phyloP scores from a whole-genome alignment of 2,113 vertebrate species.

The Paralichthys olivaceus region DNA sequence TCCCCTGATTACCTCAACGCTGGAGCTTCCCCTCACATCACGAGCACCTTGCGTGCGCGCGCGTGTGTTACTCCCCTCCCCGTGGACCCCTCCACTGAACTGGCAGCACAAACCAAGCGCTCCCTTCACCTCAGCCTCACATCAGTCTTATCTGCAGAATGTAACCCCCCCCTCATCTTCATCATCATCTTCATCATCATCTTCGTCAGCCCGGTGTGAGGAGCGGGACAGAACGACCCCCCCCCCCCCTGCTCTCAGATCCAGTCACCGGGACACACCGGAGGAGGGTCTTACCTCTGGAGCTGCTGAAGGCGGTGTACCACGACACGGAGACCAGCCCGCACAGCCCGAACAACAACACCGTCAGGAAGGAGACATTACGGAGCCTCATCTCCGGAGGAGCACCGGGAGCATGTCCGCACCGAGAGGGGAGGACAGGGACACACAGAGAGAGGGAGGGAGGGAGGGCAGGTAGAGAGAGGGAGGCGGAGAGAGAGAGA shows the following conservation, averaged over 20 bases:
- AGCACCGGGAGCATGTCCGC: constrained; percentile 79
- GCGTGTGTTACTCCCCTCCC: not conserved
- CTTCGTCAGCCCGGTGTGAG: not conserved
- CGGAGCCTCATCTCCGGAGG: constrained; percentile 91
- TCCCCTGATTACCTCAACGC: not conserved
- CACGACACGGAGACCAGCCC: constrained; percentile 95
- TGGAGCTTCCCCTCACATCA: not conserved
- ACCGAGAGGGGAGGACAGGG: constrained; percentile 66
- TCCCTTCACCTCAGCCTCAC: constrained; percentile 35
- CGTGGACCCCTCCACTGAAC: not conserved
- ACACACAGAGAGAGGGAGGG: constrained; percentile 4
- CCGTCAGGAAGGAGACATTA: constrained; percentile 96
- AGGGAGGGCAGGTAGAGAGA: constrained; percentile 1
- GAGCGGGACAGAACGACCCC: not conserved
- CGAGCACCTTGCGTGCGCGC: not conserved
- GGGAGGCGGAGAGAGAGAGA: constrained; percentile 5
- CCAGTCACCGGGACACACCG: not conserved
- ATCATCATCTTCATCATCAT: not conserved
- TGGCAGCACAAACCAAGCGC: constrained; percentile 33
- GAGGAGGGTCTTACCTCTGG: constrained; percentile 87
- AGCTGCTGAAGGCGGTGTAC: constrained; percentile 96
- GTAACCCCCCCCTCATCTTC: not conserved
- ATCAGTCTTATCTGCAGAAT: constrained; percentile 11
- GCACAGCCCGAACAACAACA: constrained; percentile 93
- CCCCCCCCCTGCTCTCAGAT: not conserved